Base-by-base conservation (phyloP, 2,888 invertebrate genomes). In the Xanthia icteritia region DNA sequence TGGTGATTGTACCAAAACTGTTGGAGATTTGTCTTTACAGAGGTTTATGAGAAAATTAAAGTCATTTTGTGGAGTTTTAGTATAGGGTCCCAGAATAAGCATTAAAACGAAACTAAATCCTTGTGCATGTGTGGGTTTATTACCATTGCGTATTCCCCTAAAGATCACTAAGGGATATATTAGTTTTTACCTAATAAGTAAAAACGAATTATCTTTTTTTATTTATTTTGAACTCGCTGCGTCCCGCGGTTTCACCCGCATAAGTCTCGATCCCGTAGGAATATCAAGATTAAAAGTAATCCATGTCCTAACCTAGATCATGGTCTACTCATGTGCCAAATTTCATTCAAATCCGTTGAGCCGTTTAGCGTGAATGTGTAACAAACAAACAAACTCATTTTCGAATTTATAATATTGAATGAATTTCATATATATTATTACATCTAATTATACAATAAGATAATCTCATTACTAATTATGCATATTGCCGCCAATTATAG, bases 61-160 rank as follows among this genome's bases (percentile, higher is more conserved):
- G 39, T 56, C 63, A 67, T 39, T 8, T 42, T 23, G 31, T 42
- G 48, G 31, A 39, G 48, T 48, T 63, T 31, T 17, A 31, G 54
- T 31, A 9, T 23, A 20, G 60, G 20, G 20, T 61, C 39, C 39
- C 61, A 45, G 31, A 67, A 73, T 73, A n/a, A 67, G 9, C 36
- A 48, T 42, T 74, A 79, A 63, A 74, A 39, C n/a, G 3, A 42
- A 61, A 79, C 56, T 78, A 27, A 71, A 78, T 78, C 58, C 36
- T 73, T 45, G 6, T 42, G 48, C 17, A 58, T 60, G 20, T 54
- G n/a, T 58, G 15, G 20, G 60, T 63, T 79, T 80, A 73, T 60
- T 27, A 48, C 39, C n/a, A n/a, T 8, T 56, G 31, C 15, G 17
- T 65, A 54, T 54, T 71, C n/a, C n/a, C 13, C 13, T 27, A 42